Evolutionary conservation across 2,888 invertebrate species (phyloP), one percentile per base, ranked within the genome.

Genomic region (Hanleya hanleyi): DNA sequence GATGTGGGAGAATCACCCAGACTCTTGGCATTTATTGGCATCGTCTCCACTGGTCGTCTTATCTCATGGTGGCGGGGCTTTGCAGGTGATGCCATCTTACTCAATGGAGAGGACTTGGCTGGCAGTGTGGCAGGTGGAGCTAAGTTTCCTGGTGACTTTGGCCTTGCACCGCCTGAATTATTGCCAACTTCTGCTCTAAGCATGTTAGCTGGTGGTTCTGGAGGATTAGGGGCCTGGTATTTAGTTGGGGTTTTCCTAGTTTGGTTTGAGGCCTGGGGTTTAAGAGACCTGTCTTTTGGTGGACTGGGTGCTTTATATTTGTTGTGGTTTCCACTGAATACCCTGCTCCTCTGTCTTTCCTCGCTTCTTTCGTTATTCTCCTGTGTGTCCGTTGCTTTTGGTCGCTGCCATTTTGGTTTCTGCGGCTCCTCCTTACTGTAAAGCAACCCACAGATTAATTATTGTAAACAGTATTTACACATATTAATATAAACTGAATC

Each of bases 331-430:
- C 57, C 57, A 29, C 57, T 57, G 12, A 57, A 26, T 15, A 22
- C 57, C 29, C 57, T 22, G 32, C 9, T 32, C 26, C 57, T 57
- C 29, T 57, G 57, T 32, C 29, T 57, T 1, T 22, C 26, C 15
- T 15, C 12, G 15, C 29, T 57, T n/a, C n/a, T n/a, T 15, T 57
- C 32, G 15, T 57, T 12, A 35, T 36, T 36, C 22, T 69, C 69
- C 36, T 76, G 73, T 22, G 64, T 47, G n/a, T 79, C 77, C 12
- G 70, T 38, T 73, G 77, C 29, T 64, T 74, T 81, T 7, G 85
- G 87, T 22, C 86, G 87, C 74, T 86, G 84, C 88, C 87, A 87
- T 73, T 77, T 83, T 70, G 83, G 86, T 70, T 84, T 87, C 74
- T 82, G 83, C 35, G 86, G 84, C 69, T 86, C 88, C 70, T 83